phyloP scores from a whole-genome alignment of 2,888 invertebrate species.

The Diploptera punctata region DNA sequence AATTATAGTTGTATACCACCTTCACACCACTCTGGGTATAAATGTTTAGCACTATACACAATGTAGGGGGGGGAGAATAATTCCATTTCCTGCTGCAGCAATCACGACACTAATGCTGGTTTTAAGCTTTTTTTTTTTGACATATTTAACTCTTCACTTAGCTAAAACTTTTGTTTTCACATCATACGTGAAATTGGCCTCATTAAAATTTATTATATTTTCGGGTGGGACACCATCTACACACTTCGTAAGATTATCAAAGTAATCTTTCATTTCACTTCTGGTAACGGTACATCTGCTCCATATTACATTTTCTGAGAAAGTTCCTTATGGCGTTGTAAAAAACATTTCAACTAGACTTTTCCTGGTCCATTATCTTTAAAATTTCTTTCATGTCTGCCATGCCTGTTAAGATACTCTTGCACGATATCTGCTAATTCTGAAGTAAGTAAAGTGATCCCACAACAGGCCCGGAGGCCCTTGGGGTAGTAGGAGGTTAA shows the following conservation, averaged over 20 bases:
- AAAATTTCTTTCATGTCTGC: neutral
- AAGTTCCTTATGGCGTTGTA: too few species aligned
- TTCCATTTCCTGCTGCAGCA: too few species aligned
- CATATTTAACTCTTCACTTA: slow-evolving; percentile 41
- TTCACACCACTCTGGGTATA: slow-evolving; percentile 48
- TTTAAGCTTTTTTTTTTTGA: slow-evolving; percentile 44
- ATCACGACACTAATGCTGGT: too few species aligned
- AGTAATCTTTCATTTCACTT: too few species aligned
- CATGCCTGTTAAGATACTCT: neutral
- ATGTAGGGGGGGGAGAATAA: too few species aligned
- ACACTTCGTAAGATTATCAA: too few species aligned
- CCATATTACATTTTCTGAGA: neutral
- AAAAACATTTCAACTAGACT: neutral
- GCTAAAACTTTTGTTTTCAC: slow-evolving; percentile 42
- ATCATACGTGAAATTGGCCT: slow-evolving; percentile 50
- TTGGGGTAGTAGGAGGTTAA: too few species aligned
- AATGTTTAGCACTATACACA: slow-evolving; percentile 48
- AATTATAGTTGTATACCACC: slow-evolving; percentile 46
- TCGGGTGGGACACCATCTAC: neutral
- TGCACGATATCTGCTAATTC: neutral
- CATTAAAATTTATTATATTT: slow-evolving; percentile 51
- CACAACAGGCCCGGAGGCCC: too few species aligned
- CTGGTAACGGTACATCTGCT: too few species aligned
- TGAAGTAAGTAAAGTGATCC: too few species aligned
- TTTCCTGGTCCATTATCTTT: neutral